Conservation (phyloP, 2,797 vertebrate species). For the Melanotaenia pygmaea region DNA sequence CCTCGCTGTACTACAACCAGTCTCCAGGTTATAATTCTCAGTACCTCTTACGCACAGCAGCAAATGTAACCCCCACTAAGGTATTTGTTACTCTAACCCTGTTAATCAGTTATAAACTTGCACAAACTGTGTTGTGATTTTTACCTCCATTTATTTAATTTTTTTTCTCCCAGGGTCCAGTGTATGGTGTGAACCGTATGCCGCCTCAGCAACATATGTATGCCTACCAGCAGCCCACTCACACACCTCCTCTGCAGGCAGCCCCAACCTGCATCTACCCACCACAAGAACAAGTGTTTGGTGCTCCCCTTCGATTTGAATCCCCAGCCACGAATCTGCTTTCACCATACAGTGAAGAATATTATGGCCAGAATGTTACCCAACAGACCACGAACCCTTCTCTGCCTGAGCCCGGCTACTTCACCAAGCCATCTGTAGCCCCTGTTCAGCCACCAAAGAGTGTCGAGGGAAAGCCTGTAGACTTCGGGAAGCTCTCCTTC, state of each 20-base stretch:
- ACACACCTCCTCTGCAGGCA: conserved; percentile 92
- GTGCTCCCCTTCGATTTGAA: conserved; percentile 90
- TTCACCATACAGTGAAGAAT: conserved; percentile 94
- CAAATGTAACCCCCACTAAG: conserved; percentile 97
- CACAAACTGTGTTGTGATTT: not conserved
- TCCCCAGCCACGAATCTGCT: conserved; percentile 90
- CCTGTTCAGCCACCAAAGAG: conserved; percentile 84
- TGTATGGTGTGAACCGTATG: conserved; percentile 93
- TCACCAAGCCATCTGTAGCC: conserved; percentile 89
- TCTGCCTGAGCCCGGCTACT: conserved; percentile 96
- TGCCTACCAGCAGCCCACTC: conserved; percentile 90
- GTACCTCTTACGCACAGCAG: conserved; percentile 92
- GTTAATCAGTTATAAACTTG: not conserved
- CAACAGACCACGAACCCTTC: conserved; percentile 91
- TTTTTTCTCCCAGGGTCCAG: conserved; percentile 81
- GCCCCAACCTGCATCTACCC: conserved; percentile 92
- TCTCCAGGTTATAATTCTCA: conserved; percentile 96
- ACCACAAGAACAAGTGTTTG: conserved; percentile 91
- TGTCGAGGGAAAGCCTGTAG: conserved; percentile 86
- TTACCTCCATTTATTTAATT: conserved; percentile 1
- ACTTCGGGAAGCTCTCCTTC: conserved; percentile 89
- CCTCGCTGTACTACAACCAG: conserved; percentile 92
- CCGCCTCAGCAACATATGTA: conserved; percentile 94
- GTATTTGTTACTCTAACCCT: conserved; percentile 70
- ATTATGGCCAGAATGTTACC: conserved; percentile 88